phyloP scores from a whole-genome alignment of 2,797 vertebrate species.

The Tenualosa thibaudeaui region DNA sequence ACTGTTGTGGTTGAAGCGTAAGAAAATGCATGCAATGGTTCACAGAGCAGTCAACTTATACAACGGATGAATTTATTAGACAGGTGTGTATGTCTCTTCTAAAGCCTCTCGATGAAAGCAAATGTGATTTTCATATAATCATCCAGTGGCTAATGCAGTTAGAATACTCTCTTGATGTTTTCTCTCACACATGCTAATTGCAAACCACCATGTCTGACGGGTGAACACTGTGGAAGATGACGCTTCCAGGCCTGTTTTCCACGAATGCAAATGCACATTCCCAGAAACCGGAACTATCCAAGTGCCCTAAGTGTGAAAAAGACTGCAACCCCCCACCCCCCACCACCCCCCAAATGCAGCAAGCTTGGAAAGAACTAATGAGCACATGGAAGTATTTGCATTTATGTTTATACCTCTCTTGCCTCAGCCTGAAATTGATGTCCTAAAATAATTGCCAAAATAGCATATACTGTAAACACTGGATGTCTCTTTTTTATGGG shows the following conservation, averaged over 20 bases:
- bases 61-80: constrained; percentile 63
- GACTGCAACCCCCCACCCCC: neutral
- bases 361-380: constrained; percentile 29
- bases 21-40: neutral
- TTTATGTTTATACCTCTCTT: neutral
- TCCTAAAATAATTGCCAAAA: constrained; percentile 20
- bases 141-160: constrained; percentile 47
- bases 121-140: constrained; percentile 54
- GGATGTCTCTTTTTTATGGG: constrained; percentile 20
- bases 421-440: neutral
- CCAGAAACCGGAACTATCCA: constrained; percentile 29
- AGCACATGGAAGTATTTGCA: neutral
- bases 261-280: constrained; percentile 40
- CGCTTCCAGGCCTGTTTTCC: constrained; percentile 29
- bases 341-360: neutral
- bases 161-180: constrained; percentile 46
- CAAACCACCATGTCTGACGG: constrained; percentile 30
- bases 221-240: neutral
- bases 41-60: constrained; percentile 21
- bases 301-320: constrained; percentile 4
- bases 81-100: constrained; percentile 46
- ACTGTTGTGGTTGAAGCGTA: constrained; percentile 44
- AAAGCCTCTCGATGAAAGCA: constrained; percentile 41
- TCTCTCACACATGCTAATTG: constrained; percentile 48
- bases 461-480: constrained; percentile 28